Percentiles rank a stretch among this genome's conserved stretches.
phyloP scores from a whole-genome alignment of 2,888 invertebrate genomes.

The Rhyacophila evoluta region DNA sequence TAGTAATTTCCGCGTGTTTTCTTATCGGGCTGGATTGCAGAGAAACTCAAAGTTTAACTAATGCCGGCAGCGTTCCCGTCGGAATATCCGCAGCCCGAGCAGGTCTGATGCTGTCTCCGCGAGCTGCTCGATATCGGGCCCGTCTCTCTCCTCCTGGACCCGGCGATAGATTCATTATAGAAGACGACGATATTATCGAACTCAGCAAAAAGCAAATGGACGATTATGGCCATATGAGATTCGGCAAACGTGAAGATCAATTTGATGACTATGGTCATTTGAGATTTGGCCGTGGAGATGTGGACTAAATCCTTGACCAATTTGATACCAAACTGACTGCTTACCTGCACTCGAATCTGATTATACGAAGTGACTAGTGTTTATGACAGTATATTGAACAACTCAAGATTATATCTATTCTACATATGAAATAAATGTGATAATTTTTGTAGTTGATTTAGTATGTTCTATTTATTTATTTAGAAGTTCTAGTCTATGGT shows the following conservation, averaged over 20 bases:
- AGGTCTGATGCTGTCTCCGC: constrained; percentile 55
- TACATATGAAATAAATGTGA: constrained; percentile 55
- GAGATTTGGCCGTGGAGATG: constrained; percentile 75
- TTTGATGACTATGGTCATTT: constrained; percentile 83
- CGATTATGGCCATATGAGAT: constrained; percentile 74
- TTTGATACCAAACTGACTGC: background rate
- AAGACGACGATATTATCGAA: constrained; percentile 65
- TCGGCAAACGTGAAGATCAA: constrained; percentile 75
- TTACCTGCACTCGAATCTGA: constrained; percentile 38
- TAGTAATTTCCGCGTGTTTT: constrained; percentile 31
- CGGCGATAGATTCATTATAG: constrained; percentile 57
- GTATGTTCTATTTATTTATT: constrained; percentile 58
- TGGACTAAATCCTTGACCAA: constrained; percentile 51
- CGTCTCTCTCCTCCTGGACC: constrained; percentile 56
- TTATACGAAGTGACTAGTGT: constrained; percentile 51
- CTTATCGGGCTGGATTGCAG: constrained; percentile 26
- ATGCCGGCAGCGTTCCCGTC: constrained; percentile 59
- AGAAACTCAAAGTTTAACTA: constrained; percentile 32
- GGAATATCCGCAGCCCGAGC: constrained; percentile 53
- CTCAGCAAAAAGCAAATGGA: constrained; percentile 69
- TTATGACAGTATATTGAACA: constrained; percentile 8
- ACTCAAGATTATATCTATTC: constrained; percentile 7
- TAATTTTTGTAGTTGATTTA: constrained; percentile 61
- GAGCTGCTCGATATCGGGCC: constrained; percentile 54
- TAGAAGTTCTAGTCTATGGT: constrained; percentile 2